These are phyloP conservation scores for Liopterus haemorrhoidalis DNA, from an alignment of 2,888 invertebrate genomes.

Conservation along the genomic window DNA sequence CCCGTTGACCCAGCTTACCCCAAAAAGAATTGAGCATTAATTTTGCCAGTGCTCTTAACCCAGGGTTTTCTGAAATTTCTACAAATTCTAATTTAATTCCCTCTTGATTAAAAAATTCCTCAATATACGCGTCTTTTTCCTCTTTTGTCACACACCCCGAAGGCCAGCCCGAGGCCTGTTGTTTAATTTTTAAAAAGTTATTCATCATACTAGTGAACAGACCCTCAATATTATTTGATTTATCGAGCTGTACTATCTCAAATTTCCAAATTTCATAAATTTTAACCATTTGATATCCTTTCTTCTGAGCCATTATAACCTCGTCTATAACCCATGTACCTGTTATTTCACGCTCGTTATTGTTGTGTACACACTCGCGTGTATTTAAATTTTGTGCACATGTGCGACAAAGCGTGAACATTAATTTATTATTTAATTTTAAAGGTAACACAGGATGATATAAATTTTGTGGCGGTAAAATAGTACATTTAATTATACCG, in stretches of 20 bases:
- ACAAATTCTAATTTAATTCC: slow-evolving; percentile 17
- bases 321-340: slow-evolving; percentile 39
- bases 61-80: slow-evolving; percentile 25
- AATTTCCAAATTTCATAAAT: slow-evolving; percentile 40
- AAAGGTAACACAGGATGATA: slow-evolving; percentile 35
- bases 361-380: slow-evolving; percentile 36
- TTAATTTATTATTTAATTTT: slow-evolving; percentile 33
- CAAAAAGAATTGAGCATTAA: slow-evolving; percentile 32
- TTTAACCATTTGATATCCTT: slow-evolving; percentile 37
- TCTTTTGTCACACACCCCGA: slow-evolving; percentile 26
- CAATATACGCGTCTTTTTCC: slow-evolving; percentile 21
- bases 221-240: slow-evolving; percentile 27
- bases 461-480: slow-evolving; percentile 25
- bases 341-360: slow-evolving; percentile 28
- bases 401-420: slow-evolving; percentile 39
- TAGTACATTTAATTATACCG: slow-evolving; percentile 3
- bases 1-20: slow-evolving; percentile 27
- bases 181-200: slow-evolving; percentile 36
- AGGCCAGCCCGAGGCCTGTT: slow-evolving; percentile 35
- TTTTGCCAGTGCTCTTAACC: slow-evolving; percentile 25
- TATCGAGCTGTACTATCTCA: slow-evolving; percentile 29
- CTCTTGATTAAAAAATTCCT: slow-evolving; percentile 22
- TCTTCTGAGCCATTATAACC: slow-evolving; percentile 35
- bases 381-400: slow-evolving; percentile 35
- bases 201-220: slow-evolving; percentile 38